These are phyloP conservation scores for Acromyrmex echinatior DNA, from an alignment of 1,140 invertebrate genomes.

Conservation along the genomic window DNA sequence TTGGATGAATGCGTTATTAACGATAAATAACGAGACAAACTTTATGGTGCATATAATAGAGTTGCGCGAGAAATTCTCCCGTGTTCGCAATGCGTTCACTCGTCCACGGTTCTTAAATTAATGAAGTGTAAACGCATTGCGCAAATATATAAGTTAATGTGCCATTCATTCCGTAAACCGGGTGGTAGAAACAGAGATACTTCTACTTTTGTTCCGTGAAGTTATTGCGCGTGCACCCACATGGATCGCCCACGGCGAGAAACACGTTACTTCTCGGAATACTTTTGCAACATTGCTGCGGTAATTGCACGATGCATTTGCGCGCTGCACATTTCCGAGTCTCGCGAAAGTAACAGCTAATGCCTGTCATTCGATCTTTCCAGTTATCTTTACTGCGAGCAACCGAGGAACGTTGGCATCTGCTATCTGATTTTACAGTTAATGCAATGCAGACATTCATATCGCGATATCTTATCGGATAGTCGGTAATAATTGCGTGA, in stretches of 20 bases:
- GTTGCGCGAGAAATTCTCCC: neutral
- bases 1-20: constrained; percentile 41
- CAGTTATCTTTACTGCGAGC: neutral
- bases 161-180: constrained; percentile 28
- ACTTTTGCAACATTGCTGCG: constrained; percentile 35
- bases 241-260: constrained; percentile 23
- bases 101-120: constrained; percentile 42
- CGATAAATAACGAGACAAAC: constrained; percentile 9
- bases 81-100: constrained; percentile 1
- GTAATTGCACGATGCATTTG: constrained; percentile 22
- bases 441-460: neutral
- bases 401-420: neutral
- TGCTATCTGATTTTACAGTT: constrained; percentile 30
- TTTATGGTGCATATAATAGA: neutral
- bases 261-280: constrained; percentile 41
- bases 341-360: constrained; percentile 27
- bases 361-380: constrained; percentile 29
- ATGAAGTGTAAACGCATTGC: constrained; percentile 47
- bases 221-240: neutral
- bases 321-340: neutral
- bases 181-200: constrained; percentile 29
- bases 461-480: neutral
- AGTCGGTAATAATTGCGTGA: neutral
- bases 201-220: constrained; percentile 30
- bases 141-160: constrained; percentile 19